Evolutionary conservation across 2,797 vertebrate species (phyloP), one percentile per base, ranked within the genome.

Genomic region (Sebastes taczanowskii): DNA sequence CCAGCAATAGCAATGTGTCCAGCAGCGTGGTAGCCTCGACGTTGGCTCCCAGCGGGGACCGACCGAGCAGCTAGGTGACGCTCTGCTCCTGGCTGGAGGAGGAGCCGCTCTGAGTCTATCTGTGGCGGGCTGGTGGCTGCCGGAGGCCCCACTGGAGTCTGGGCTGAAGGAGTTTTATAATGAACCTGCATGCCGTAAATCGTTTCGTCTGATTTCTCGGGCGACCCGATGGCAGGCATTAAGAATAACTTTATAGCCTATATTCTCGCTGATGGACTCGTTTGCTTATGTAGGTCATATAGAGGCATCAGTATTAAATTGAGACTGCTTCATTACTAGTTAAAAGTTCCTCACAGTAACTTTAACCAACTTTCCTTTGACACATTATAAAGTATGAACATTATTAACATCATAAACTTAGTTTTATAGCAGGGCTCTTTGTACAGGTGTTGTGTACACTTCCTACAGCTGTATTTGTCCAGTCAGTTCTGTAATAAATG

Each of bases 111-210:
- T 49, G 46, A 3, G 18, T 49, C 18, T 49, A 18, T 49, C 18
- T 0, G 6, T 18, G 42, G 42, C 3, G 16, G 16, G 42, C 42
- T 46, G 16, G 42, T 46, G 14, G 16, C 42, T 46, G 16, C 42
- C 42, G 6, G 6, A 46, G 16, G 42, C 42, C 46, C 46, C 3
- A 7, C 18, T 49, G 18, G 46, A 49, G 46, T 49, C 46, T 49
- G 46, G 46, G 46, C 7, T 49, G 18, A 49, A 49, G 42, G 16
- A 49, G 42, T 49, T 49, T 49, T 0, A 18, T 49, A 49, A 0
- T 18, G 42, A 46, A 46, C 42, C 46, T 49, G 46, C 46, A 0
- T 49, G 46, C 18, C 0, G 3, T 49, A 1, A 49, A 49, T 0
- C 46, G 18, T 49, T 49, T 49, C 18, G 46, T 49, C 46, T 49